Evolutionary conservation across 2,888 invertebrate genomes (phyloP), one percentile per base, ranked within the genome.

Genomic region (Trissoscelio sp.): DNA sequence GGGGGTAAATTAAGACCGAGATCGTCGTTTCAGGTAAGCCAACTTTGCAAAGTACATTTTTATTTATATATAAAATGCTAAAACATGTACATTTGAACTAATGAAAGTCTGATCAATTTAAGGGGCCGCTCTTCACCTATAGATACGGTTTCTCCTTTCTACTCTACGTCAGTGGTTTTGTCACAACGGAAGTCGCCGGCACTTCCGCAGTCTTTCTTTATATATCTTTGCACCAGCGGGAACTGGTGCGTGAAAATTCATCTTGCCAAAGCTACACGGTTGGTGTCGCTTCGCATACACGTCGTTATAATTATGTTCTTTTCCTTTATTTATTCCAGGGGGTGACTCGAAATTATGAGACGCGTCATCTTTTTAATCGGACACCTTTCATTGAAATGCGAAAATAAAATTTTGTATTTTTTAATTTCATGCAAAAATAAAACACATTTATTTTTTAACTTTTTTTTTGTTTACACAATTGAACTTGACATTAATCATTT

Each of bases 71-170:
- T 24, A 24, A 24, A 24, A 24, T n/a, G n/a, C n/a, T n/a, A n/a
- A n/a, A n/a, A n/a, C n/a, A n/a, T n/a, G n/a, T n/a, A n/a, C n/a
- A n/a, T n/a, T n/a, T n/a, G 11, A 53, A 72, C 44, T 79, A 79
- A 79, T 51, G 31, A 42, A 64, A 58, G 28, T 9, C 28, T 69
- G 69, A 64, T 79, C 42, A 66, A 24, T 75, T 79, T 58, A 79
- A 79, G 79, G 95, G 95, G 42, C 95, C 97, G 0, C 93, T 95
- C 66, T 96, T 97, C 93, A 96, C 95, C 74, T 97, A 97, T 91
- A 94, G 94, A 87, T 97, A 97, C 91, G 97, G 97, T 57, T 97
- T 96, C 92, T 97, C 97, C 79, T 97, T 97, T 91, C 94, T 97
- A 64, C 93, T 97, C 42, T 96, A 97, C 90, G 95, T 97, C 48